phyloP scores from a whole-genome alignment of 2,888 invertebrate species.

The Pecten maximus region DNA sequence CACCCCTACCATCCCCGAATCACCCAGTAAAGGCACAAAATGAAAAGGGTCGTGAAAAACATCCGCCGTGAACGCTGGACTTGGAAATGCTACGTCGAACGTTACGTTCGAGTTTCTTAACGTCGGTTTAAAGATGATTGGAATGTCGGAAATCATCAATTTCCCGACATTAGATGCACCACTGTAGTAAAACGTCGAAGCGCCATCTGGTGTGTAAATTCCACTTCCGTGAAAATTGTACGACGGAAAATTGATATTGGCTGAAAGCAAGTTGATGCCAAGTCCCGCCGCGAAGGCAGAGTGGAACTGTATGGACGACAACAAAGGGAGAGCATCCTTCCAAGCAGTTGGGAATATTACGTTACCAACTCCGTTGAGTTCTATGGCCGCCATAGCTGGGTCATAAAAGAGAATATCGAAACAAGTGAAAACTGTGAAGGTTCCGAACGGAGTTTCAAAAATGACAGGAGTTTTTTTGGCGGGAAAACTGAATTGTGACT shows the following conservation, averaged over 20 bases:
- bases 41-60: conserved; percentile 66
- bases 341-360: conserved; percentile 86
- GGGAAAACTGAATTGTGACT: conserved; percentile 83
- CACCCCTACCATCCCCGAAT: conserved; percentile 56
- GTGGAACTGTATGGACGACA: conserved; percentile 84
- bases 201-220: conserved; percentile 85
- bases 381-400: conserved; percentile 86
- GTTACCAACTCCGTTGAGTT: conserved; percentile 81
- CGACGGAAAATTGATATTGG: conserved; percentile 88
- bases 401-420: conserved; percentile 91
- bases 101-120: not conserved
- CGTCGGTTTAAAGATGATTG: not conserved
- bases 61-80: conserved; percentile 53
- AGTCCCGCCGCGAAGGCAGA: conserved; percentile 88
- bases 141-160: conserved; percentile 30
- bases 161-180: conserved; percentile 10
- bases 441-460: conserved; percentile 76
- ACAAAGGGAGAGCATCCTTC: conserved; percentile 90
- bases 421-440: conserved; percentile 89
- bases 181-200: conserved; percentile 52
- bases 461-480: conserved; percentile 59
- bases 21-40: conserved; percentile 59
- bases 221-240: conserved; percentile 87
- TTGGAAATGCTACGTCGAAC: not conserved
- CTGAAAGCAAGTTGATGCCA: conserved; percentile 87